Base-by-base conservation (phyloP, 2,113 vertebrate species). In the Galbula dea region DNA sequence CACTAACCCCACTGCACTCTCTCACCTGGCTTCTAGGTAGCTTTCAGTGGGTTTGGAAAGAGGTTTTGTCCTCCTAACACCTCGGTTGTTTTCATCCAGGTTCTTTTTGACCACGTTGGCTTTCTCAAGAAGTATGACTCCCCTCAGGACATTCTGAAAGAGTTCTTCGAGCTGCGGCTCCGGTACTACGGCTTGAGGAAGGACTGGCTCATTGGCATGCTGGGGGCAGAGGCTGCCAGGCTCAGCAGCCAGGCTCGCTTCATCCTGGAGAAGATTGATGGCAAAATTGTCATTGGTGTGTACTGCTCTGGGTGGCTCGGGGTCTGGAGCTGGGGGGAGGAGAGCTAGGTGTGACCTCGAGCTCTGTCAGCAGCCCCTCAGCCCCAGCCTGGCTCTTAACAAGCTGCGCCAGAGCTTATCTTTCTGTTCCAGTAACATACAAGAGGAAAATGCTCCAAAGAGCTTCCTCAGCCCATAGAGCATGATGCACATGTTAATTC, bases 181-280 rank as follows among this genome's bases (percentile, higher is more conserved):
- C 98, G 98, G 19, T 99, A 99, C 92, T 99, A 99, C 17, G 55
- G 27, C 29, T 95, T 99, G 96, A 98, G 99, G 77, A 99, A 99
- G 97, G 99, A 99, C 63, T 99, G 99, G 99, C 95, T 99, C 37
- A 37, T 96, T 11, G 99, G 99, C 69, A 99, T 99, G 98, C 96
- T 99, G 69, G 97, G 98, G 12, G 99, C 99, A 3, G 99, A 99
- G 92, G 98, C 98, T 52, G 94, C 98, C 36, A 99, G 98, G 89
- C 98, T 99, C 83, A 98, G 97, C 97, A 99, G 99, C 97, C 99
- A 99, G 97, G 99, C 99, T 57, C 99, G 99, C 30, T 99, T 99
- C 98, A 99, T 99, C 96, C 97, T 99, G 96, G 99, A 99, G 97
- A 99, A 99, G 97, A 99, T 99, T 89, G 94, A 99, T 63, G 99